Evolutionary conservation across 2,113 vertebrate species (phyloP), one percentile per base, ranked within the genome.

Genomic region (Pyxicephalus adspersus): DNA sequence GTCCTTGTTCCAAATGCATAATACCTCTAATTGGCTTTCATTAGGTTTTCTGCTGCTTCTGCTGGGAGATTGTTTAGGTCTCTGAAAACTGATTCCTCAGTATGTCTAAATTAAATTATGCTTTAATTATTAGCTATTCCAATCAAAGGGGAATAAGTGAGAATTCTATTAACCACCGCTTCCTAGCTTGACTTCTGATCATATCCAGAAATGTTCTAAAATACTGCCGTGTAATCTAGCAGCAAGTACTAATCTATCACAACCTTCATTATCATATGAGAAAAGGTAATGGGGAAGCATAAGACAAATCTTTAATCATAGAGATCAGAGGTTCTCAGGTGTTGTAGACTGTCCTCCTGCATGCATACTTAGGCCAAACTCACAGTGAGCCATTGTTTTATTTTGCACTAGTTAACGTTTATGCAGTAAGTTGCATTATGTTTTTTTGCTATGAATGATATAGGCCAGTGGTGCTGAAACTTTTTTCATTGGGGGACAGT

Each of bases 21-120:
- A 72, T 58, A 25, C 19, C 26, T 17, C 25, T 80, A 72, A 80
- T 80, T 80, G 58, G 34, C 38, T 80, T 61, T 61, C 45, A 72
- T 80, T 71, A 70, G 54, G 38, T 45, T 18, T 80, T 52, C 77
- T 71, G 31, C 61, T 80, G 61, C 34, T 71, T 22, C 8, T 31
- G 64, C 52, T 60, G 70, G 66, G 26, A 54, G 67, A 20, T 72
- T 80, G 78, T 60, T 80, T 80, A 72, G 57, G 55, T 72, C 57
- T 64, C 25, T 64, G n/a, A 45, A 68, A 66, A 61, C 31, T n/a
- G 26, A 80, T 50, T 38, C 61, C 54, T 52, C 64, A 29, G 29
- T 8, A 13, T n/a, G n/a, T 77, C 17, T 77, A 71, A 80, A 83
- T 83, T 71, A 72, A 65, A 67, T 54, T 60, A 85, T 89, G 75